These are phyloP conservation scores for Gracilinanus agilis DNA, from an alignment of 2,113 vertebrate species.

Conservation along the genomic window DNA sequence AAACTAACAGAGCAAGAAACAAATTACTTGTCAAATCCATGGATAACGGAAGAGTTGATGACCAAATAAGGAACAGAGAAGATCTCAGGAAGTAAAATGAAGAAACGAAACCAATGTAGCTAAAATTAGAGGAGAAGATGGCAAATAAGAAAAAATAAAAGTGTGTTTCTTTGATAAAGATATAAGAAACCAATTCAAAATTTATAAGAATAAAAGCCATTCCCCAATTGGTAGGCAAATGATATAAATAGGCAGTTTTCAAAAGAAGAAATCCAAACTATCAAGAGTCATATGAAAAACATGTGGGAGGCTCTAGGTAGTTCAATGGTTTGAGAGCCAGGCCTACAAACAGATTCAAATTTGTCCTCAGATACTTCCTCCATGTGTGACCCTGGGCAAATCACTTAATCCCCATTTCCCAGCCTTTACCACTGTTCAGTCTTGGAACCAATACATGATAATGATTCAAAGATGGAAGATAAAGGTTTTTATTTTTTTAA, in stretches of 20 bases:
- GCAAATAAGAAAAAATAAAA: neutral
- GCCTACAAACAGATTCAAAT: too few relatives aligned
- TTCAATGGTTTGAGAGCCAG: too few relatives aligned
- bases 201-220: neutral
- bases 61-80: neutral
- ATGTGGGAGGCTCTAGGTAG: too few relatives aligned
- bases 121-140: neutral
- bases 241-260: neutral
- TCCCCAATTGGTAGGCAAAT: neutral
- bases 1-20: neutral
- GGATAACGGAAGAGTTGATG: neutral
- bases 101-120: neutral
- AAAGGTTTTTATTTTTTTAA: too few relatives aligned
- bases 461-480: too few relatives aligned
- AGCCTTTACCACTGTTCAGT: too few relatives aligned
- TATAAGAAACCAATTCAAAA: neutral
- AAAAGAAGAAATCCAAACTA: neutral
- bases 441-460: too few relatives aligned
- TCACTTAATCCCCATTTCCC: too few relatives aligned
- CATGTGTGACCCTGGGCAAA: too few relatives aligned
- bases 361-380: too few relatives aligned
- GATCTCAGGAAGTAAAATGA: neutral
- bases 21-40: neutral
- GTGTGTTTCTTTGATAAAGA: neutral
- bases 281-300: neutral